Conservation (phyloP, 2,113 vertebrate genomes). For the Limnothrissa miodon region DNA sequence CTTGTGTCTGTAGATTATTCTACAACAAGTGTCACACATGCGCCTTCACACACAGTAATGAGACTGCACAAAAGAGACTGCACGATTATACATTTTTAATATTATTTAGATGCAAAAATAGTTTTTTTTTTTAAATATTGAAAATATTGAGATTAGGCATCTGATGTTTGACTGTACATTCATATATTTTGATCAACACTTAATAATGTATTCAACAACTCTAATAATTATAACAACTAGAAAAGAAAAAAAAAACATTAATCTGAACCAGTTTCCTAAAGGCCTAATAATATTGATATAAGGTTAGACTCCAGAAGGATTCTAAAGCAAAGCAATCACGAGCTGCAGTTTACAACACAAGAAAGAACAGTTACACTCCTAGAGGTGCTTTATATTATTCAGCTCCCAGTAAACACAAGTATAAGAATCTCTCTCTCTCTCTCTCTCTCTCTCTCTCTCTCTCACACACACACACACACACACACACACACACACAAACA, state of each 20-base stretch:
- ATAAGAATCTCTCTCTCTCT: neutral
- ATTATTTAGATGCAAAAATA: neutral
- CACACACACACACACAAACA: constrained; percentile 16
- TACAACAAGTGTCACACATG: neutral
- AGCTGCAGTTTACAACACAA: constrained; percentile 34
- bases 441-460: neutral
- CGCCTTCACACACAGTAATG: neutral
- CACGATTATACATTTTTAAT: neutral
- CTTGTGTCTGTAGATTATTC: neutral
- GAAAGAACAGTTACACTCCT: constrained; percentile 42
- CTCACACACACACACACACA: constrained; percentile 29
- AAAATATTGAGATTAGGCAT: no score
- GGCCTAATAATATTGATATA: constrained; percentile 36
- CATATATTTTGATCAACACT: no score
- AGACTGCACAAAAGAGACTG: neutral
- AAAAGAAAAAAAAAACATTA: no score
- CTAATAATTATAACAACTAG: no score
- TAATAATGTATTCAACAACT: no score
- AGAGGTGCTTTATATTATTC: constrained; percentile 37
- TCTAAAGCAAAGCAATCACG: constrained; percentile 66
- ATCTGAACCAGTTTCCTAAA: no score
- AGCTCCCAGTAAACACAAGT: neutral
- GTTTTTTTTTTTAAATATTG: neutral
- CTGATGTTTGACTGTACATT: neutral
- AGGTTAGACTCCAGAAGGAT: constrained; percentile 24